These are phyloP conservation scores for Acholoe squamosa DNA, from an alignment of 2,888 invertebrate species.

Conservation along the genomic window DNA sequence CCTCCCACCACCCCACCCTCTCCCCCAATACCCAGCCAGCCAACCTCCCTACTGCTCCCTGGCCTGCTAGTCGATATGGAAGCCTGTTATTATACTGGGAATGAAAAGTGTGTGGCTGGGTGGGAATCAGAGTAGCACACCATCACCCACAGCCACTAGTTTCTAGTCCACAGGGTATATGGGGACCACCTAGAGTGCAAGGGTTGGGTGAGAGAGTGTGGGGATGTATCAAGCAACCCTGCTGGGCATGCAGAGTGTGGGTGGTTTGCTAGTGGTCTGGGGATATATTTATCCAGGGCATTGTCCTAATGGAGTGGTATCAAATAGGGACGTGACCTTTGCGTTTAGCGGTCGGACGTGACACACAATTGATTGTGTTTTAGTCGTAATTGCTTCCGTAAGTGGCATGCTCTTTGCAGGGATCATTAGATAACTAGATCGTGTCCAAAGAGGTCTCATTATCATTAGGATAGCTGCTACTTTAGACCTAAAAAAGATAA, in stretches of 20 bases:
- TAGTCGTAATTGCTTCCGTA: too few relatives aligned
- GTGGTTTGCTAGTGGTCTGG: not conserved
- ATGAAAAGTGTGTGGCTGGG: not conserved
- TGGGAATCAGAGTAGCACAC: not conserved
- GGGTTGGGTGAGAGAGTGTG: not conserved
- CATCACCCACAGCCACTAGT: not conserved
- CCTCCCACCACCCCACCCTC: too few relatives aligned
- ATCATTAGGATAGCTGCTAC: not conserved
- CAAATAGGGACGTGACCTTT: not conserved
- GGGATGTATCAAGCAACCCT: not conserved
- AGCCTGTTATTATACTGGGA: slow-evolving; percentile 33
- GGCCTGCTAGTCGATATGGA: not conserved
- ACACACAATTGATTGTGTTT: too few relatives aligned
- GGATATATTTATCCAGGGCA: not conserved
- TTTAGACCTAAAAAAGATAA: not conserved
- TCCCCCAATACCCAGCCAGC: too few relatives aligned
- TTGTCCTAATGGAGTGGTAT: not conserved
- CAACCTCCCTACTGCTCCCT: too few relatives aligned
- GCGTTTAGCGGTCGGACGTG: not conserved
- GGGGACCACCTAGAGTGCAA: not conserved
- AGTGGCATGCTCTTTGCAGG: not conserved
- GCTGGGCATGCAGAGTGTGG: not conserved
- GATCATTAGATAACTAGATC: slow-evolving; percentile 8
- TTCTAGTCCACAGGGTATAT: not conserved
- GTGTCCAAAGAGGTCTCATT: not conserved